Base-by-base conservation (phyloP, 1,140 invertebrate species). In the Dysdera silvatica region DNA sequence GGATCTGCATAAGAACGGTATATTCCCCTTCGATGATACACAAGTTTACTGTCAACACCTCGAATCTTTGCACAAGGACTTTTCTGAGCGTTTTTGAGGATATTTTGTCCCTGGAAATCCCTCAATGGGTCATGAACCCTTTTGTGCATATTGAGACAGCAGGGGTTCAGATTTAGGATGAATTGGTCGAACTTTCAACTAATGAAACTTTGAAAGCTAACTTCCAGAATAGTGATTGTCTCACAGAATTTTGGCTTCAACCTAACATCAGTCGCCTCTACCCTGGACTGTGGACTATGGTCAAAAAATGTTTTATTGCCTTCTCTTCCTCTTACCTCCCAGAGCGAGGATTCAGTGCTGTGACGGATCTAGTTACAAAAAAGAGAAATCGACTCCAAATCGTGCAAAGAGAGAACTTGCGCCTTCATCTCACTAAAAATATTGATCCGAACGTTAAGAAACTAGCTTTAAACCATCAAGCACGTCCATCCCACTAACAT, bases 1-100 rank as follows among this genome's bases (percentile, higher is more conserved):
- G 35, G 57, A 48, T 56, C 43, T 54, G 61, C 28, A 47, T 60
- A 24, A 14, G 32, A 51, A 31, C 29, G 18, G 32, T 32, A 3
- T 20, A 45, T 20, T 45, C 41, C 18, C 3, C 1, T n/a, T 45
- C 41, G 2, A 28, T 24, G 37, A 57, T 18, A n/a, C 20, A 10
- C 55, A 28, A 28, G 40, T 45, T 28, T 57, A 45, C 28, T 29
- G 37, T 45, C 4, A 43, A 43, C 55, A 45, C 24, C 8, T 57
- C 16, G 56, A 59, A 41, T 52, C 57, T 33, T 24, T 67, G 18
- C 56, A 66, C 4, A 4, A 45, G 4, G 67, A 56, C 40, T 61
- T 69, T 23, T 53, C 12, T 35, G 43, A 69, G 28, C 41, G n/a
- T 35, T 65, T 69, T 69, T 66, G 37, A 68, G 29, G 62, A 68